Conservation (phyloP, 2,888 invertebrate species). For the Ptilodon capucinus region DNA sequence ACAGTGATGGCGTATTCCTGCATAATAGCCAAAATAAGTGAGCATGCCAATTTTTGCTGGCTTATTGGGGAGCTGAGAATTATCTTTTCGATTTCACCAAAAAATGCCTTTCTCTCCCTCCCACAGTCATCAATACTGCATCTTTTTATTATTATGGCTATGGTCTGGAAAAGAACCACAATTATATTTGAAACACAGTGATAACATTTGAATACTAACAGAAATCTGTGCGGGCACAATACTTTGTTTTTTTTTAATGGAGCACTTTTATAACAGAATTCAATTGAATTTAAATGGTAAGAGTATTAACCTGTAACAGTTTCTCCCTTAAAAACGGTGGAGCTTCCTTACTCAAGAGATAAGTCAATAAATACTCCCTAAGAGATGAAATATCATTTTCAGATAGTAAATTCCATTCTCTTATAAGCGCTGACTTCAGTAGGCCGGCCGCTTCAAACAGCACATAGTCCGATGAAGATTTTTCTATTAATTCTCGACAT, state of each 20-base stretch:
- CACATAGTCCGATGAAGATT: conserved; percentile 88
- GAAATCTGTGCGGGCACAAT: no score
- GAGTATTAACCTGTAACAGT: conserved; percentile 84
- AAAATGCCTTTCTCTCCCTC: conserved; percentile 84
- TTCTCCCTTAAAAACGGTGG: conserved; percentile 90
- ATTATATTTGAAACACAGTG: background rate
- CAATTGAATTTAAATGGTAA: no score
- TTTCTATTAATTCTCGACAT: conserved; percentile 90
- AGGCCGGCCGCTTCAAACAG: conserved; percentile 94
- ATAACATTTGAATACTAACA: no score
- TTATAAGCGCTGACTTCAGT: conserved; percentile 90
- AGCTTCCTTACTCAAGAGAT: conserved; percentile 86
- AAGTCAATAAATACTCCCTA: conserved; percentile 90
- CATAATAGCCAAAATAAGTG: conserved; percentile 91
- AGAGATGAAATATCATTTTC: conserved; percentile 86
- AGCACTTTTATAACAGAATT: no score
- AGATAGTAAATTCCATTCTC: conserved; percentile 91
- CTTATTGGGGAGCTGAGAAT: conserved; percentile 90
- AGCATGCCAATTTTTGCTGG: conserved; percentile 92
- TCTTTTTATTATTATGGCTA: conserved; percentile 94
- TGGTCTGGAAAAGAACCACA: conserved; percentile 78
- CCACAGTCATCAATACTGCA: conserved; percentile 89
- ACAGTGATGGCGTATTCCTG: conserved; percentile 94
- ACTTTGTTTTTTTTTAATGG: no score
- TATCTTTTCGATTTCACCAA: conserved; percentile 89